Conservation (phyloP, 1,140 invertebrate genomes). For the Atopsyche davidsoni region DNA sequence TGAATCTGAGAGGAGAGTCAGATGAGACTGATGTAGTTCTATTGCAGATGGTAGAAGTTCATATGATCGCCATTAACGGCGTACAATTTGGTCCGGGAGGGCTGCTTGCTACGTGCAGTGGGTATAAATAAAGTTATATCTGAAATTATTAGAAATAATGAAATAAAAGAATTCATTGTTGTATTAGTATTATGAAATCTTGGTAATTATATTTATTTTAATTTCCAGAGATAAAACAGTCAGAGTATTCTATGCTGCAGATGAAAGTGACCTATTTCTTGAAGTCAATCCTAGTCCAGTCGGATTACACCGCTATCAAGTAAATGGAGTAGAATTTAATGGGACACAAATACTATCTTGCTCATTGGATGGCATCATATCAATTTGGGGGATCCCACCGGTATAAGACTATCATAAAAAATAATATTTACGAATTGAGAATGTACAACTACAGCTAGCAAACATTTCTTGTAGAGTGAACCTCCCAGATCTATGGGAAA, state of each 20-base stretch:
- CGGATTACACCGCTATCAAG: constrained; percentile 55
- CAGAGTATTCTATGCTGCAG: constrained; percentile 43
- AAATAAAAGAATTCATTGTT: too few relatives aligned
- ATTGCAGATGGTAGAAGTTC: constrained; percentile 47
- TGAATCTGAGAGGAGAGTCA: constrained; percentile 34
- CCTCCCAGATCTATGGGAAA: too few relatives aligned
- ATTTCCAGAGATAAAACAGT: constrained; percentile 52
- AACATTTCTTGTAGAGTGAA: background rate
- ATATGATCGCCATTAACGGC: constrained; percentile 52
- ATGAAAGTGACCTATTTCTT: constrained; percentile 37
- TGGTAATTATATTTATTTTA: background rate
- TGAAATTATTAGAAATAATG: too few relatives aligned
- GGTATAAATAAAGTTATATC: constrained; percentile 40
- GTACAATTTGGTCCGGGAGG: constrained; percentile 47
- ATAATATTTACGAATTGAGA: too few relatives aligned
- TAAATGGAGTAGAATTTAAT: constrained; percentile 60
- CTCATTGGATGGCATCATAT: constrained; percentile 59
- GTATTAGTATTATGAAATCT: background rate
- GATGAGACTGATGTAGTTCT: constrained; percentile 42
- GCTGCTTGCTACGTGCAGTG: constrained; percentile 51
- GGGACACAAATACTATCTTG: constrained; percentile 60
- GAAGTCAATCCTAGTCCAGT: constrained; percentile 49
- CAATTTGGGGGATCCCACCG: constrained; percentile 20
- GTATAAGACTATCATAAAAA: too few relatives aligned
- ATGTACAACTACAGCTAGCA: too few relatives aligned